phyloP scores from a whole-genome alignment of 2,797 vertebrate species.

The Iguana delicatissima region DNA sequence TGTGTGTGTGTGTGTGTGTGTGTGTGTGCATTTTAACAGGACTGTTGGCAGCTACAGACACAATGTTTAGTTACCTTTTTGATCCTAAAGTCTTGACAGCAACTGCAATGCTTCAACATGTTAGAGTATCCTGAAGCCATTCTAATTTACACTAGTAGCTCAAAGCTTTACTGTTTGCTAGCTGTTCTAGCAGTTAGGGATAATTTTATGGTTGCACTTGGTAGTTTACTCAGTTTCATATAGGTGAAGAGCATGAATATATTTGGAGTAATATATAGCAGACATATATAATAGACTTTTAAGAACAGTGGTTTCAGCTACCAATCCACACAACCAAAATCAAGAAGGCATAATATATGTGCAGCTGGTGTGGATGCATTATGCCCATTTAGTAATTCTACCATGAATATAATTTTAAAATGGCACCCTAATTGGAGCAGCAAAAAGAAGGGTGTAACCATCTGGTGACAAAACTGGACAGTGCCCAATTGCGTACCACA shows the following conservation, averaged over 20 bases:
- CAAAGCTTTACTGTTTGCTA: not conserved
- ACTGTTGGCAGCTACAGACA: fast-evolving
- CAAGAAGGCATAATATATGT: not conserved
- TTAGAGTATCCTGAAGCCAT: not conserved
- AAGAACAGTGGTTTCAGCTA: not conserved
- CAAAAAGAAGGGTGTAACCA: conserved; percentile 1
- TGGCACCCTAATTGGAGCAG: conserved; percentile 16
- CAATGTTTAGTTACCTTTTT: conserved; percentile 41
- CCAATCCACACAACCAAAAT: not conserved
- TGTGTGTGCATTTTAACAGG: conserved; percentile 20
- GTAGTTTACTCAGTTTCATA: not conserved
- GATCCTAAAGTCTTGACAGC: not conserved
- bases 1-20: no score
- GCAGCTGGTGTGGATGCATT: not conserved
- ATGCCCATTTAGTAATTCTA: not conserved
- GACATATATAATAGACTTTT: not conserved
- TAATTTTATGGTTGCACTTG: not conserved
- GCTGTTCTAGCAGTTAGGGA: conserved; percentile 13
- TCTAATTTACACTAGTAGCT: conserved; percentile 6
- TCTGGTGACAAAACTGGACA: conserved; percentile 29
- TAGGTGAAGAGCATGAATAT: not conserved
- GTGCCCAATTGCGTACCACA: conserved; percentile 10
- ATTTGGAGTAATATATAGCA: not conserved
- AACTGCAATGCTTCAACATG: not conserved
- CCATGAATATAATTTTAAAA: conserved; percentile 10